Conservation (phyloP, 2,797 vertebrate genomes). For the Rallus crepitans region DNA sequence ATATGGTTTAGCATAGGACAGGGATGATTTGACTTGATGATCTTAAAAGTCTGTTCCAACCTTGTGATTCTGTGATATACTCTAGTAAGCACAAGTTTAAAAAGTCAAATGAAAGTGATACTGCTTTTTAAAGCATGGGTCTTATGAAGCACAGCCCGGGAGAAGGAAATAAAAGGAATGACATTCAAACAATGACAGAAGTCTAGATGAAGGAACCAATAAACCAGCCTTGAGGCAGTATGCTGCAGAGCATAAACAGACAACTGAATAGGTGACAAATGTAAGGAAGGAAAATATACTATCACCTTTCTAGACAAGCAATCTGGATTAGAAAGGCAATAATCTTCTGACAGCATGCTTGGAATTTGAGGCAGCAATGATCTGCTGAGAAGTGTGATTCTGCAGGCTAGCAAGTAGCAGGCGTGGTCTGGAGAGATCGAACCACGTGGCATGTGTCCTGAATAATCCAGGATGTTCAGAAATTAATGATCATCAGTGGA, state of each 20-base stretch:
- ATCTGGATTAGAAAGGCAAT: neutral
- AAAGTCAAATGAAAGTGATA: neutral
- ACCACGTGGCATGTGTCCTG: accelerated
- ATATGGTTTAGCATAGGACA: no score
- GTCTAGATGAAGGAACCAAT: neutral
- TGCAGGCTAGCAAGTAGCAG: neutral
- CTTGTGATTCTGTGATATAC: no score
- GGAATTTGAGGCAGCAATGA: neutral
- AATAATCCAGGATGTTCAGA: neutral
- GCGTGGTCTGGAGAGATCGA: neutral
- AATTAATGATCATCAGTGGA: neutral
- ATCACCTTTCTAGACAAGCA: neutral
- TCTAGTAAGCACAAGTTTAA: neutral
- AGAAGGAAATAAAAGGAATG: neutral
- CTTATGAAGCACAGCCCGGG: neutral
- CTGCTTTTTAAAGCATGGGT: neutral
- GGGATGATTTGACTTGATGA: no score
- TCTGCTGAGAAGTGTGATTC: neutral
- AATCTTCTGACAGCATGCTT: neutral
- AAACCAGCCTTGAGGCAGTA: neutral
- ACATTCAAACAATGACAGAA: neutral
- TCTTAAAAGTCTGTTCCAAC: no score
- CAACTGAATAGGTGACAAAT: neutral
- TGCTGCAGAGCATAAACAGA: neutral
- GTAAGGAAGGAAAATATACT: neutral